Base-by-base conservation (phyloP, 2,113 vertebrate species). In the Pseudopipra pipra region DNA sequence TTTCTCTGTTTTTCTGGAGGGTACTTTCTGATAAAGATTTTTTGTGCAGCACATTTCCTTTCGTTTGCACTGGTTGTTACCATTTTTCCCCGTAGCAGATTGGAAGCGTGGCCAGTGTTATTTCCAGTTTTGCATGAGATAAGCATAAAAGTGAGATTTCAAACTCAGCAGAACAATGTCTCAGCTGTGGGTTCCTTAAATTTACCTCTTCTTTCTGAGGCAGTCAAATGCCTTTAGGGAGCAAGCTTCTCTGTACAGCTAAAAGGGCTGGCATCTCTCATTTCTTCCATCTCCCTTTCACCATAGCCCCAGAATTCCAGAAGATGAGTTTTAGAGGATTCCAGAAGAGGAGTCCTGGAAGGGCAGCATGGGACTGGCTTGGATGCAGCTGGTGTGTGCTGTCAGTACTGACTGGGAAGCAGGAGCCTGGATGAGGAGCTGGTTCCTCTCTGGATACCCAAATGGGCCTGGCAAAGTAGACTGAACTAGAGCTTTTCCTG, bases 111-210 rank as follows among this genome's bases (percentile, higher is more conserved):
- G n/a, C 46, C 61, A 67, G 39, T 59, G 13, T 79, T 91, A 63
- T 83, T 91, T 96, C 44, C 85, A 93, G 27, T 72, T 91, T 91
- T 62, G 24, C 52, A 77, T 86, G 63, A 80, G 67, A 80, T 55
- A 92, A 77, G 41, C 75, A 55, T 88, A 73, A 93, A 83, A 88
- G 58, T 70, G 68, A 88, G 51, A 88, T 93, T 93, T 86, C 65
- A 55, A 52, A 65, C 49, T 90, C 68, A 41, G 55, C 61, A 92
- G 59, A 95, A 80, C 39, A 90, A 28, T 14, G 43, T 51, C 30
- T 70, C 70, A 22, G 44, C 61, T 70, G 25, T 35, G 11, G 2
- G 14, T 66, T 83, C 49, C 61, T 74, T 92, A 71, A 80, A 51
- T 33, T 59, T 85, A 37, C 63, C 23, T 90, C 55, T 59, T 62